Evolutionary conservation across 2,797 vertebrate species (phyloP).

Genomic region (Fringilla coelebs): DNA sequence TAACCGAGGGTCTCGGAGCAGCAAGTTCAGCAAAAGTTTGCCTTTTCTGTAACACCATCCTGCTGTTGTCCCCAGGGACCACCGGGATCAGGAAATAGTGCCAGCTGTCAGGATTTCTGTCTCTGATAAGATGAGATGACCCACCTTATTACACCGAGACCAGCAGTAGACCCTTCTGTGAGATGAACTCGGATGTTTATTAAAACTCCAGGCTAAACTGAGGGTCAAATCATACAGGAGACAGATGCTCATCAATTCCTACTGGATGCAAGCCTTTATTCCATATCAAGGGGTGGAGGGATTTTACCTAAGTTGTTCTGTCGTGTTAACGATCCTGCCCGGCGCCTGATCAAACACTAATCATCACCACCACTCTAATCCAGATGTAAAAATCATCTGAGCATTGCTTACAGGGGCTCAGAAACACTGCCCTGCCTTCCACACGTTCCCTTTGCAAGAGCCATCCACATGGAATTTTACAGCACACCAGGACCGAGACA

Average conservation of each 20-base stretch:
- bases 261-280: conserved; percentile 39
- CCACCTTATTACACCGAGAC: conserved; percentile 66
- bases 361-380: conserved; percentile 25
- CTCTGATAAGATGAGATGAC: conserved; percentile 71
- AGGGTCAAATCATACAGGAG: conserved; percentile 56
- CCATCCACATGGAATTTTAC: background rate
- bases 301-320: conserved; percentile 59
- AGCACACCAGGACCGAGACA: background rate
- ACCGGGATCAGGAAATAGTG: conserved; percentile 56
- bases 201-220: conserved; percentile 57
- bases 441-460: background rate
- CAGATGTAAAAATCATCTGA: conserved; percentile 66
- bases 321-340: conserved; percentile 52
- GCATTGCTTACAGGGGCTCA: conserved; percentile 11
- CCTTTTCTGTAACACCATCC: conserved; percentile 71
- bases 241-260: conserved; percentile 62
- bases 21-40: conserved; percentile 80
- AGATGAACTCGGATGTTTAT: conserved; percentile 69
- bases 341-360: conserved; percentile 37
- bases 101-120: conserved; percentile 71
- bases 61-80: conserved; percentile 69
- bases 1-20: conserved; percentile 65
- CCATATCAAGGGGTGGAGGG: conserved; percentile 2
- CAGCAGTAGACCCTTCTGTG: conserved; percentile 55
- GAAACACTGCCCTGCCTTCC: conserved; percentile 8